Base-by-base conservation (phyloP, 1,140 invertebrate species). In the Drosophila ercepeae region DNA sequence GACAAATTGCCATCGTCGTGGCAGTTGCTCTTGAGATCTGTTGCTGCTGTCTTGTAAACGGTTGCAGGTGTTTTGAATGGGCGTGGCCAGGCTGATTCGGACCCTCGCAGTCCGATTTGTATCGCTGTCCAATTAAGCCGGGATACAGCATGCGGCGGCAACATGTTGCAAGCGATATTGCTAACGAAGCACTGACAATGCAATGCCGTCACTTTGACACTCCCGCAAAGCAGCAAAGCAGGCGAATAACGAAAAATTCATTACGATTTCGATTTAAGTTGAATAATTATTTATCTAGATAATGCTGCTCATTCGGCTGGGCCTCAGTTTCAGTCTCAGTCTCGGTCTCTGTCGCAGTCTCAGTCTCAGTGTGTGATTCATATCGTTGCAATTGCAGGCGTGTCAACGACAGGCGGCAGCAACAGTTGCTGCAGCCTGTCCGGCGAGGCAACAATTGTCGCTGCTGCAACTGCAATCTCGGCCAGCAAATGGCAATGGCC, bases 261-360 rank as follows among this genome's bases (percentile, higher is more conserved):
- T 88, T 86, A 88, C 82, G 82, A 86, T 86, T 86, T 88, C 82
- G 82, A 86, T 86, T 88, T 88, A 86, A 86, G 82, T 88, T 86
- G 82, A 86, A 86, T 86, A 86, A 86, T 86, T 86, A 86, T 86
- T 86, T 86, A 86, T 86, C 82, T 86, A 86, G 82, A 86, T 86
- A 86, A 86, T 86, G 82, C 81, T 64, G 16, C 75, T 79, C 76
- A 59, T 42, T 60, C 23, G 50, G 14, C 6, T 13, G 19, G 23
- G 25, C 6, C 25, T 27, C 27, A 32, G 11, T 3, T 68, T 49
- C 57, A 39, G 34, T 71, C 18, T 63, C 57, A 36, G 39, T 39
- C n/a, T 39, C 13, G 1, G 14, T 16, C 36, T 39, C 13, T 4
- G n/a, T 13, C 14, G 5, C 16, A 16, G 21, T 4, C 73, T 48